phyloP scores from a whole-genome alignment of 2,888 invertebrate genomes.

The Rotaria macrura region DNA sequence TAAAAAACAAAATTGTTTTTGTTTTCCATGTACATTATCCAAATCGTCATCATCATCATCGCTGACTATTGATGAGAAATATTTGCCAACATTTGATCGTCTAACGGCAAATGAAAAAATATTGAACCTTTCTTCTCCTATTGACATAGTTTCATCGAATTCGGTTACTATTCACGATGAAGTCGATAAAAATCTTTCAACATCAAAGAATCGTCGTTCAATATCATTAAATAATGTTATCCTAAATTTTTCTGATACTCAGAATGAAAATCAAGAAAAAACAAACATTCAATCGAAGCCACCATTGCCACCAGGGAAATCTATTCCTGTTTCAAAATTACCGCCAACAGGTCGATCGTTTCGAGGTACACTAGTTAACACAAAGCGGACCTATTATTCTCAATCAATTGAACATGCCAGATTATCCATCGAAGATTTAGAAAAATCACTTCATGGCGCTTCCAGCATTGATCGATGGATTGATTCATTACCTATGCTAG shows the following conservation, averaged over 20 bases:
- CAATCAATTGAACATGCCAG: conserved; percentile 3
- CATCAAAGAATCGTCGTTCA: background rate
- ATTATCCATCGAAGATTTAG: conserved; percentile 13
- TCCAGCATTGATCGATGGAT: background rate
- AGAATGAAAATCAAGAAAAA: background rate
- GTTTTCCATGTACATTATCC: background rate
- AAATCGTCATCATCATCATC: background rate
- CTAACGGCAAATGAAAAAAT: background rate
- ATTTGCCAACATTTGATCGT: conserved; percentile 10
- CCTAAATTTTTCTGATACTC: background rate
- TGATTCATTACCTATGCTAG: background rate
- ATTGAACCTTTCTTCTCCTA: background rate
- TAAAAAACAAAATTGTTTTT: background rate
- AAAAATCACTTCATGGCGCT: conserved; percentile 1
- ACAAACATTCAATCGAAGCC: background rate
- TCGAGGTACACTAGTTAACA: background rate
- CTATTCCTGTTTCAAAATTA: background rate
- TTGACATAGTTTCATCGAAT: background rate
- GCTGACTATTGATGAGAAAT: background rate
- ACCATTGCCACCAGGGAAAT: background rate
- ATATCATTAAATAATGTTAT: conserved; percentile 3
- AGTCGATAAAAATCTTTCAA: background rate
- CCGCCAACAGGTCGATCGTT: background rate
- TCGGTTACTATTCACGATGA: background rate
- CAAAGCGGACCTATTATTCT: background rate